Percentiles rank a stretch among this genome's conserved stretches.
Evolutionary conservation across 2,888 invertebrate species (phyloP).

Genomic region (Lasioglossum figueresi): DNA sequence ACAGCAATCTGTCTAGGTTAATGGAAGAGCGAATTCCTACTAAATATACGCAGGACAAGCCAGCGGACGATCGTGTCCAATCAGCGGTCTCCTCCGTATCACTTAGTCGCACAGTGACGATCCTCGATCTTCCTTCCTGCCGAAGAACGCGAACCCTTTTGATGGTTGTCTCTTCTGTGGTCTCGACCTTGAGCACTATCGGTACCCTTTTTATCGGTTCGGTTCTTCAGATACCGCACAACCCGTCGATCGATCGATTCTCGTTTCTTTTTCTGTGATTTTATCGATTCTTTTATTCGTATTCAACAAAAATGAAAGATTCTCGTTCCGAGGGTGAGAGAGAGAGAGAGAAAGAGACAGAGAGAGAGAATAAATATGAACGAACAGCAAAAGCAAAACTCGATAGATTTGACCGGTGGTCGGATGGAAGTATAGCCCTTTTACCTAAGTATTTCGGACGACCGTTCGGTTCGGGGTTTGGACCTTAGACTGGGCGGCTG

Average conservation of each 20-base stretch:
- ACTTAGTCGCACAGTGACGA: slow-evolving; percentile 54
- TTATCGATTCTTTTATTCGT: neutral
- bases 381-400: neutral
- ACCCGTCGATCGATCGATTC: neutral
- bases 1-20: slow-evolving; percentile 54
- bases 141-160: neutral
- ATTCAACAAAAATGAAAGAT: neutral
- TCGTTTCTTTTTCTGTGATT: neutral
- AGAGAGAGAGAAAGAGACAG: too few relatives aligned
- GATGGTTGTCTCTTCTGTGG: slow-evolving; percentile 18
- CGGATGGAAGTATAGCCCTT: slow-evolving; percentile 38
- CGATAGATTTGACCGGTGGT: slow-evolving; percentile 36
- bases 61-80: slow-evolving; percentile 51
- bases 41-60: slow-evolving; percentile 57
- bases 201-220: slow-evolving; percentile 8
- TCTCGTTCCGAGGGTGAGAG: neutral
- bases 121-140: slow-evolving; percentile 47
- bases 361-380: slow-evolving; percentile 2
- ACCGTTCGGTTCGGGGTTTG: slow-evolving; percentile 84
- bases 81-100: slow-evolving; percentile 47
- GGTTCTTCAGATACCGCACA: slow-evolving; percentile 13
- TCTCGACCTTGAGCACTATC: slow-evolving; percentile 26
- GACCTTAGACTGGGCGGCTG: slow-evolving; percentile 82
- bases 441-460: slow-evolving; percentile 83
- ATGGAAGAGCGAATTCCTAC: slow-evolving; percentile 67